Base-by-base conservation (phyloP, 2,888 invertebrate species). In the Mythimna albipuncta region DNA sequence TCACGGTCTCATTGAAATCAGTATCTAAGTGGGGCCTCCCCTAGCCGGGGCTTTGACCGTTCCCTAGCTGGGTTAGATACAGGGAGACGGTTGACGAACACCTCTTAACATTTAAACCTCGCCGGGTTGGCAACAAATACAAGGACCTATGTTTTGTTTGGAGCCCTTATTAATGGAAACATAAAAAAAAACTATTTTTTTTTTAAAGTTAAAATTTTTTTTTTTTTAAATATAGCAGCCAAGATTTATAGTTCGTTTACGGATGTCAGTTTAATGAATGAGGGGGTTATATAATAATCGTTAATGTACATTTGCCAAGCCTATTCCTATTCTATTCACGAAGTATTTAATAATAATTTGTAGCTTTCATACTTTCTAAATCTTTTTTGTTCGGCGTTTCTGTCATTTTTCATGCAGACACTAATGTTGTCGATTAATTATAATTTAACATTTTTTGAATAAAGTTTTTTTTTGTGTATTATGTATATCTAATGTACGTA, bases 351-450 rank as follows among this genome's bases (percentile, higher is more conserved):
- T 71, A 41, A 70, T 79, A 41, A 70, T 79, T 69, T 57, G 11
- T 59, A 54, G 61, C 72, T 78, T 71, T 75, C 67, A 52, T 63
- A 79, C 83, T 85, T 85, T 85, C 83, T 85, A 85, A 75, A 64
- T 61, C 21, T 58, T 65, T 61, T 63, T 79, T 77, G 71, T 82
- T 52, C 26, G 26, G 21, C 26, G 65, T 21, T n/a, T 64, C 54
- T 57, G 50, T 32, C 64, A 75, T 79, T 67, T 78, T 82, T 82
- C 73, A 73, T 74, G 55, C 64, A 55, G 64, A 26, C 72, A 72
- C 78, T 68, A 64, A 81, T 66, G 69, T 35, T 19, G 66, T 54
- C 74, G 10, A 82, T 82, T 74, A 78, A 78, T 74, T 64, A 69
- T 61, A 57, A 71, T 69, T 78, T 55, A 58, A 59, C 41, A 59